Base-by-base conservation (phyloP, 2,797 vertebrate species). In the Thaleichthys pacificus region DNA sequence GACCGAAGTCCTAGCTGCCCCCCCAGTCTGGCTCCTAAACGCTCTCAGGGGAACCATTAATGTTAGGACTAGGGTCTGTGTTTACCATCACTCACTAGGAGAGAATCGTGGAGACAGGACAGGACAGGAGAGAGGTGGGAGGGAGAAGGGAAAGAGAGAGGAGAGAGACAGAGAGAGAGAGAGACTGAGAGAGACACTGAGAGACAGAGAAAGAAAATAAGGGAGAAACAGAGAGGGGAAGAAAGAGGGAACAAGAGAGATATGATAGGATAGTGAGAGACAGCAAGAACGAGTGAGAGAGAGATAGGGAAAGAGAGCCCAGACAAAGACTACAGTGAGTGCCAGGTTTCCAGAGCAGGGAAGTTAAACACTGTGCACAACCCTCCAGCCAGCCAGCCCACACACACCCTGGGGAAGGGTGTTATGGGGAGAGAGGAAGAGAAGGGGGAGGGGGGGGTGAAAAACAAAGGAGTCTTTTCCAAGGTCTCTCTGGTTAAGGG, bases 311-410 rank as follows among this genome's bases (percentile, higher is more conserved):
- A 2, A 78, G 76, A 81, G 75, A 42, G 77, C 42, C 68, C 73
- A 83, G 78, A 93, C 91, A 91, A 92, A 92, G 90, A 81, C 77
- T 54, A 82, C 82, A 91, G 89, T 93, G 89, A 90, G 77, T 77
- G 89, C 84, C 86, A 87, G 86, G 83, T 89, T 90, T 91, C 84
- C 86, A 90, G 86, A 88, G 83, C 87, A 86, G 85, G 83, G 84
- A 81, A 84, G 87, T 90, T 91, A 88, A 91, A 91, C 78, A 85
- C 84, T 85, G 84, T 86, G 82, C 83, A 83, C 89, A 88, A 89
- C 88, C 89, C 87, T 82, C 86, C 84, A 86, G 89, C 87, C 82
- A 69, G 62, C 74, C 68, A 35, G 32, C 32, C 32, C 32, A 35
- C 81, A 83, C 82, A 86, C 83, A 85, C 86, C 85, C 87, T 76